phyloP scores from a whole-genome alignment of 2,888 invertebrate species.

The Rhodophaea formosa region DNA sequence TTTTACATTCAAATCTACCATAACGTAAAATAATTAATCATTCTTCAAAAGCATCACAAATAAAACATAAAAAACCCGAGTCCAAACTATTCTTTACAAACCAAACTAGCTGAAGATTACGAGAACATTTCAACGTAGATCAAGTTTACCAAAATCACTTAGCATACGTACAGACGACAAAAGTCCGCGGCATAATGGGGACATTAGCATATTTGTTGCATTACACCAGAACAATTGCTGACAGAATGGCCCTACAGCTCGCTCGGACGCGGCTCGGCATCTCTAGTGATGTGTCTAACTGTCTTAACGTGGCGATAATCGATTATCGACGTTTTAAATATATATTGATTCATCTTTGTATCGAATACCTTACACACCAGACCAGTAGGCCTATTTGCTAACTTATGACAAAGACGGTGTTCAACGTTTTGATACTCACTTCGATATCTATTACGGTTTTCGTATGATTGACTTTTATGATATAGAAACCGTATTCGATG shows the following conservation, averaged over 20 bases:
- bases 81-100: neutral
- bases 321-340: constrained; percentile 4
- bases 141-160: constrained; percentile 61
- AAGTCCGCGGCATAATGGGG: constrained; percentile 55
- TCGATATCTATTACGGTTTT: too few species aligned
- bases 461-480: too few species aligned
- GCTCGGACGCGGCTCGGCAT: constrained; percentile 18
- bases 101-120: neutral
- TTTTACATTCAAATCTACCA: too few species aligned
- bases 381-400: too few species aligned
- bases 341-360: neutral
- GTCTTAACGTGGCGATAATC: neutral
- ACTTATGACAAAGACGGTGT: too few species aligned
- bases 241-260: constrained; percentile 46
- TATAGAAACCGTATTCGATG: too few species aligned
- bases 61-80: neutral
- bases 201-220: constrained; percentile 70
- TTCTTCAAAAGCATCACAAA: too few species aligned
- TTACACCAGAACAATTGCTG: constrained; percentile 51
- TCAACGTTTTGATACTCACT: too few species aligned
- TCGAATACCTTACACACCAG: too few species aligned
- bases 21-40: too few species aligned
- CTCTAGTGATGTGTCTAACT: constrained; percentile 14
- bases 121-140: constrained; percentile 27
- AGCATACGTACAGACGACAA: constrained; percentile 53